Percentiles rank a stretch among this genome's conserved stretches.
Conservation (phyloP, 2,888 invertebrate species). For the Noctua pronuba region DNA sequence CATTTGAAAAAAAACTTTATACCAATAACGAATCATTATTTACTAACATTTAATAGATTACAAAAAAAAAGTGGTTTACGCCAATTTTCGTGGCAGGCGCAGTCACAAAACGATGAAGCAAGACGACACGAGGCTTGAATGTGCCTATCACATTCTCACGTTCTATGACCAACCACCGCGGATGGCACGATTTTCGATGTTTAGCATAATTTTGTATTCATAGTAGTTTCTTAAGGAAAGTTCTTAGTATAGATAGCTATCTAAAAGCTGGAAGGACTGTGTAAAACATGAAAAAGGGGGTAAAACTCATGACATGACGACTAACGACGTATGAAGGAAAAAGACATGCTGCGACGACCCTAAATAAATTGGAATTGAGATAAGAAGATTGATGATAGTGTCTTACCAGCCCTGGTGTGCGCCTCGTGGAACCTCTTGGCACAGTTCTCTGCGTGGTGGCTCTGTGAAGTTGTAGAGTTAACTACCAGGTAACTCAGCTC, state of each 20-base stretch:
- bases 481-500: slow-evolving; percentile 70
- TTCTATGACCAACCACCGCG: neutral
- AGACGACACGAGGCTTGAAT: neutral
- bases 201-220: neutral
- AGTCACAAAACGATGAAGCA: neutral
- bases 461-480: slow-evolving; percentile 73
- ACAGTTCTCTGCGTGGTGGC: slow-evolving; percentile 76
- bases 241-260: neutral
- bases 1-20: neutral
- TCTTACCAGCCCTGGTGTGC: slow-evolving; percentile 75
- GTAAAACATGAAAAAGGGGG: neutral
- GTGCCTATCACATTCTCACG: neutral
- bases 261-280: neutral
- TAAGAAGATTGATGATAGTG: neutral
- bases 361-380: neutral
- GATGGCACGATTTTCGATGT: neutral
- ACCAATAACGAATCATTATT: neutral
- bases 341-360: neutral
- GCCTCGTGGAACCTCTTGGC: slow-evolving; percentile 76
- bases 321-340: neutral
- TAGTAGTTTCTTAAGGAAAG: neutral
- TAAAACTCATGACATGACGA: neutral
- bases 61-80: too few species aligned
- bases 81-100: too few species aligned
- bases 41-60: neutral